Conservation (phyloP, 2,797 vertebrate species). For the Aratinga solstitialis region DNA sequence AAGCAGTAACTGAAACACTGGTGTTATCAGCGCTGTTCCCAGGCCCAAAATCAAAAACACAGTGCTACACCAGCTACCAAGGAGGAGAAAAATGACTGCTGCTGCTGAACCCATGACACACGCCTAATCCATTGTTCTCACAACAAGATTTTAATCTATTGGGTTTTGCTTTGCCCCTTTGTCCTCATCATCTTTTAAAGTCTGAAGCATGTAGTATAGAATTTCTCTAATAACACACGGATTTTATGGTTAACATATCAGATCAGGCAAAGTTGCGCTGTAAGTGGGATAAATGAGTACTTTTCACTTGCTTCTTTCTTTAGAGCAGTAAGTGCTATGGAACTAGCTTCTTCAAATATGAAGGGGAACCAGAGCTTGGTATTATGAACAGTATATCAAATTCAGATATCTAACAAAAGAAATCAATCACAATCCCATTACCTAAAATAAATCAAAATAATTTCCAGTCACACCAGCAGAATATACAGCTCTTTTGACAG, state of each 20-base stretch:
- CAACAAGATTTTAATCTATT: background rate
- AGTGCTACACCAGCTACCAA: too few relatives aligned
- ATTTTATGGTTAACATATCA: background rate
- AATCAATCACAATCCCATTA: background rate
- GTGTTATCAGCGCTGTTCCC: too few relatives aligned
- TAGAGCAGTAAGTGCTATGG: background rate
- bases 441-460: background rate
- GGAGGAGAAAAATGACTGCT: too few relatives aligned
- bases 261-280: background rate
- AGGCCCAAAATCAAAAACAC: too few relatives aligned
- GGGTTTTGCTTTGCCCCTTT: background rate
- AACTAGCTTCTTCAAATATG: background rate
- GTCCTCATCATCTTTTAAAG: background rate
- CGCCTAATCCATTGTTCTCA: background rate
- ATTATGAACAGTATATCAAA: background rate
- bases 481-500: background rate
- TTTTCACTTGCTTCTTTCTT: background rate
- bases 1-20: too few relatives aligned
- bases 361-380: background rate
- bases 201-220: background rate
- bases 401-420: background rate
- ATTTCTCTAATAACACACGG: background rate
- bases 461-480: background rate
- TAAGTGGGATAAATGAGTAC: background rate
- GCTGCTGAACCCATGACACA: too few relatives aligned